These are phyloP conservation scores for Polyploca ridens DNA, from an alignment of 2,888 invertebrate genomes.

Conservation along the genomic window DNA sequence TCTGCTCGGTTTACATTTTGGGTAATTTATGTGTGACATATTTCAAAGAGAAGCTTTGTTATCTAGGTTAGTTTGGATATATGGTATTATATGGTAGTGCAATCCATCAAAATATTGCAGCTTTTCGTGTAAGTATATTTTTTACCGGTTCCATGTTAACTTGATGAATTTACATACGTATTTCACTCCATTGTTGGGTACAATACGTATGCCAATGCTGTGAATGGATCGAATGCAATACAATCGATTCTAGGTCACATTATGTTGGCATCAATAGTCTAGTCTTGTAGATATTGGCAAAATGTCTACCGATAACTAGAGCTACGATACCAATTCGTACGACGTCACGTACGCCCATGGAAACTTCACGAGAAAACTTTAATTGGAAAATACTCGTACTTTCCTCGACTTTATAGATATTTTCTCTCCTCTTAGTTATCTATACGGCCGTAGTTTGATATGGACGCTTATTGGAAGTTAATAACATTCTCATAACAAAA, in stretches of 20 bases:
- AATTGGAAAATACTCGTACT: conserved; percentile 63
- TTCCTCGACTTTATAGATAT: conserved; percentile 1
- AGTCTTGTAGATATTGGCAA: conserved; percentile 9
- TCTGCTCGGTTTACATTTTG: too few species aligned
- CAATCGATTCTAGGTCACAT: conserved; percentile 3
- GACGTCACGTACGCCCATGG: conserved; percentile 47
- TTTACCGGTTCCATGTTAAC: background rate
- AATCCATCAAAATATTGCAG: too few species aligned
- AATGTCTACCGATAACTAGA: background rate
- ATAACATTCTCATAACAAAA: background rate
- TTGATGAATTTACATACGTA: background rate
- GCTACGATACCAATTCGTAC: conserved; percentile 13
- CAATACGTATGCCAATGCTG: background rate
- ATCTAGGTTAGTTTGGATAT: too few species aligned
- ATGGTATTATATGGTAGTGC: too few species aligned
- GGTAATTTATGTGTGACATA: too few species aligned
- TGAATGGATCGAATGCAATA: background rate
- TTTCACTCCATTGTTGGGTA: background rate
- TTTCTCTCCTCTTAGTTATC: background rate
- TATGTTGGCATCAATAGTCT: conserved; percentile 5
- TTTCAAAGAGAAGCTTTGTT: too few species aligned
- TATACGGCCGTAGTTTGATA: background rate
- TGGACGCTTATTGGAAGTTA: background rate
- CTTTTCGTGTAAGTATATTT: too few species aligned
- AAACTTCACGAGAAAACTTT: conserved; percentile 66